Base-by-base conservation (phyloP, 37 sponge, comb jelly and placozoan genomes). In the Geodia barretti region DNA sequence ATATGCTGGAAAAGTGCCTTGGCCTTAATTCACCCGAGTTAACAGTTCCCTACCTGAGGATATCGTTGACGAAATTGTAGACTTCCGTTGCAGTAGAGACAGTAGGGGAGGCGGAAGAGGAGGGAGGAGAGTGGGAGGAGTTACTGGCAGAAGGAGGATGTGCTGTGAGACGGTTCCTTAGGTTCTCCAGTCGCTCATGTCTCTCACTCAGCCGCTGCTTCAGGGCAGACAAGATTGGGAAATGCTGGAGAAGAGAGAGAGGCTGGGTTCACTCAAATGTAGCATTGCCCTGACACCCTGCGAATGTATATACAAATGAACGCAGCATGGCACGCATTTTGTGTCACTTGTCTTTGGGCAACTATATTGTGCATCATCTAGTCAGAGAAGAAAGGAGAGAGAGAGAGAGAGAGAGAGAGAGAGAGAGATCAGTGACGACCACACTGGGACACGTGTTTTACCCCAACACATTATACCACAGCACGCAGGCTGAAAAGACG, bases 41-140 rank as follows among this genome's bases (percentile, higher is more conserved):
- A 34, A 0, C 31, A 21, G 26, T 1, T 30, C 30, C 83, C 60
- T 41, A 90, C 91, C 73, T 74, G 17, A 91, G 74, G 0, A 86
- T 78, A 26, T 91, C 91, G 83, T 41, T 79, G 35, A 91, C 43
- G 5, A 84, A 34, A 26, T 76, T 74, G 39, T 74, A 79, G 32
- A 87, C 73, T 24, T 62, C 64, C 41, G 14, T 23, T 59, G 70
- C 41, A 67, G 66, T 54, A 40, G 64, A 62, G 24, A 20, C 43
- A 60, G 26, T 28, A 60, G 28, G n/a, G 20, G 28, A 72, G 68
- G n/a, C n/a, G n/a, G n/a, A n/a, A n/a, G n/a, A 81, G 72, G 4
- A 37, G 60, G 26, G 61, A 38, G 23, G 26, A 5, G 32, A 81
- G 81, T 25, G 66, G 26, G 8, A 37, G 24, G 71, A 25, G 7